These are phyloP conservation scores for Drosophila stalkeri DNA, from an alignment of 2,888 invertebrate genomes.

Conservation along the genomic window DNA sequence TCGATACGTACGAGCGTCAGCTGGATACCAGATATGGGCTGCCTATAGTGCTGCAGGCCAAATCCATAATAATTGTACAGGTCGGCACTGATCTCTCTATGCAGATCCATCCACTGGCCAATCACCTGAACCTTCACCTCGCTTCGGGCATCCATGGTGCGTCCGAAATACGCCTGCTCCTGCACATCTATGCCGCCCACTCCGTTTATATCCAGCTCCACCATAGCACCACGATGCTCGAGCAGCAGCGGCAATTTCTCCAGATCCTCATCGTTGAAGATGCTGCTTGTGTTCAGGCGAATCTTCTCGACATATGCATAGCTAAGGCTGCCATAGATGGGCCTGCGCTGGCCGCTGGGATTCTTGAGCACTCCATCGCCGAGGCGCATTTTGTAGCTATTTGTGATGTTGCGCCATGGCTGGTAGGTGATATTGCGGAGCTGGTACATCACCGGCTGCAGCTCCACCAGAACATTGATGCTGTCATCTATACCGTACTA, in stretches of 20 bases:
- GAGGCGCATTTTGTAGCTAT: constrained; percentile 79
- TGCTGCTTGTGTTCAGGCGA: constrained; percentile 65
- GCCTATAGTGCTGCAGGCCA: constrained; percentile 73
- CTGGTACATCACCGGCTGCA: constrained; percentile 81
- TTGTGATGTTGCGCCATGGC: constrained; percentile 80
- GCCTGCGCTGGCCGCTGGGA: constrained; percentile 72
- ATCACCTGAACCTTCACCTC: constrained; percentile 79
- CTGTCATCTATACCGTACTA: constrained; percentile 80
- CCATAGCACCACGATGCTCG: constrained; percentile 75
- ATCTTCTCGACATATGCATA: constrained; percentile 81
- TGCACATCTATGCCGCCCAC: constrained; percentile 76
- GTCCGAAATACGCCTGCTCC: constrained; percentile 81
- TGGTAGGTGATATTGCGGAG: constrained; percentile 78
- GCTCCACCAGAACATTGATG: constrained; percentile 81
- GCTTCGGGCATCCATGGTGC: constrained; percentile 76
- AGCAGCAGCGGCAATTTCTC: constrained; percentile 73
- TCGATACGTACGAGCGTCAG: constrained; percentile 77
- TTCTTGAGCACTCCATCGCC: constrained; percentile 75
- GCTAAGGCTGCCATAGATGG: constrained; percentile 79
- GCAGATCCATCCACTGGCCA: constrained; percentile 82
- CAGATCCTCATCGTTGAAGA: constrained; percentile 51
- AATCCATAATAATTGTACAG: constrained; percentile 81
- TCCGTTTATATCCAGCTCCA: constrained; percentile 75
- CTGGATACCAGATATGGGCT: constrained; percentile 60
- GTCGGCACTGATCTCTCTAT: constrained; percentile 75